Percentiles rank a stretch among this genome's conserved stretches.
phyloP scores from a whole-genome alignment of 2,797 vertebrate species.

The Fistularia tabacaria region DNA sequence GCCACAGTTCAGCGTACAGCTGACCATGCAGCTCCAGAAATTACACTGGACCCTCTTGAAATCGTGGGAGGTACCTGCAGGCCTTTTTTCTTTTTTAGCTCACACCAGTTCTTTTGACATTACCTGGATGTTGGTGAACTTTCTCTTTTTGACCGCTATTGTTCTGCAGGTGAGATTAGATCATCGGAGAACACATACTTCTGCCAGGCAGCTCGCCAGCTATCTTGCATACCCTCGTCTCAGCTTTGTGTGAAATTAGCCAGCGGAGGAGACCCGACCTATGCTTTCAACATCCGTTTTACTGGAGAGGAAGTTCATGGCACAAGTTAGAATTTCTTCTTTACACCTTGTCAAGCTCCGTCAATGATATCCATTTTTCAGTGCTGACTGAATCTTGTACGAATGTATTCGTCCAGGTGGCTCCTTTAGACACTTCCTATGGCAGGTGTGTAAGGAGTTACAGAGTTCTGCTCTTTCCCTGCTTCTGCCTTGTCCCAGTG shows the following conservation, averaged over 20 bases:
- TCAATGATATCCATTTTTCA: neutral
- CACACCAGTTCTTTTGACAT: neutral
- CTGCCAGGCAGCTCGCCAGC: slow-evolving; percentile 93
- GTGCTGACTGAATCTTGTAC: slow-evolving; percentile 10
- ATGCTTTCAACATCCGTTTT: slow-evolving; percentile 98
- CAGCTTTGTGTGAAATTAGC: slow-evolving; percentile 96
- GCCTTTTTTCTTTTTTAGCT: neutral
- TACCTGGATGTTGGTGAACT: neutral
- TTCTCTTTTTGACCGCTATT: slow-evolving; percentile 5
- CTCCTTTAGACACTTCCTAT: slow-evolving; percentile 97
- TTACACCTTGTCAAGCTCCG: neutral
- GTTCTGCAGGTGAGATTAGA: slow-evolving; percentile 84
- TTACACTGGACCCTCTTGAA: slow-evolving; percentile 93
- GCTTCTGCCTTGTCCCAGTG: slow-evolving; percentile 91
- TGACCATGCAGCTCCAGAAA: slow-evolving; percentile 95
- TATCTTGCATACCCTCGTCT: slow-evolving; percentile 88
- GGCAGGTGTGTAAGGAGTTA: slow-evolving; percentile 98
- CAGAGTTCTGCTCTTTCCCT: slow-evolving; percentile 94
- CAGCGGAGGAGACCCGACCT: slow-evolving; percentile 95
- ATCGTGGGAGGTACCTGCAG: slow-evolving; percentile 87
- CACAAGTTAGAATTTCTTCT: slow-evolving; percentile 81
- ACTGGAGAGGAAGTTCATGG: slow-evolving; percentile 97
- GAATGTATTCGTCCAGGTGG: slow-evolving; percentile 74
- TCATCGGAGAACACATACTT: slow-evolving; percentile 95
- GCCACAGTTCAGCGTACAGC: slow-evolving; percentile 94